phyloP scores from a whole-genome alignment of 35 echinoderm and acorn worm species.

The Holothuria glaberrima region DNA sequence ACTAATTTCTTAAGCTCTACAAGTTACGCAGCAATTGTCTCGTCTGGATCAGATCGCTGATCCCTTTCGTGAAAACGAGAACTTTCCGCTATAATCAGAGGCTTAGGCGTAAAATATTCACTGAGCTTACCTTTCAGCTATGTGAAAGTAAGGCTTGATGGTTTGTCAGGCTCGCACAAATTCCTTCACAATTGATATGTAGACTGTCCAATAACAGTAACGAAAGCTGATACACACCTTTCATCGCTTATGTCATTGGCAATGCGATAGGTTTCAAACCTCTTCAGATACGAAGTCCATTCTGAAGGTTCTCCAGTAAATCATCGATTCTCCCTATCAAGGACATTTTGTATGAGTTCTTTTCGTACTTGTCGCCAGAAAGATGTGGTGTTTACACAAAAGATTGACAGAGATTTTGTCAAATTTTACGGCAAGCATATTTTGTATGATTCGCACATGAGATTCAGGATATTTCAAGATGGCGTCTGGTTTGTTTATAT shows the following conservation, averaged over 20 bases:
- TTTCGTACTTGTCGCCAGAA: constrained; percentile 18
- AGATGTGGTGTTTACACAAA: not conserved
- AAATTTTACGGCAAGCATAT: not conserved
- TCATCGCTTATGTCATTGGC: constrained; percentile 14
- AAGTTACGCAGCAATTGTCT: constrained; percentile 42
- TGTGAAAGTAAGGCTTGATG: not conserved
- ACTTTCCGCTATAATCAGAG: constrained; percentile 29
- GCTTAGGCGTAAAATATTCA: constrained; percentile 43
- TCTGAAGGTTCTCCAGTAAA: constrained; percentile 29
- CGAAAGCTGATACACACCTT: constrained; percentile 19
- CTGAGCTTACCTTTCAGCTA: constrained; percentile 8
- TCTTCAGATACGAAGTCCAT: constrained; percentile 42
- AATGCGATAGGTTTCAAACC: constrained; percentile 22
- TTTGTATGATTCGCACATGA: no score
- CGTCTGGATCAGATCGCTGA: constrained; percentile 10
- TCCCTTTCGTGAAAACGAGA: constrained; percentile 50
- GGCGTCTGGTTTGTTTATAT: no score
- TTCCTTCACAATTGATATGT: not conserved
- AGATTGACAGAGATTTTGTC: not conserved
- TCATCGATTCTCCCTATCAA: constrained; percentile 29
- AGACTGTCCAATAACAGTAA: constrained; percentile 8
- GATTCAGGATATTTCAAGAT: no score
- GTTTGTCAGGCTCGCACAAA: constrained; percentile 12
- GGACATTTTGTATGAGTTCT: not conserved
- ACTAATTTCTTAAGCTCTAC: constrained; percentile 17